These are phyloP conservation scores for Syngnathoides biaculeatus DNA, from an alignment of 2,113 vertebrate species.

Conservation along the genomic window DNA sequence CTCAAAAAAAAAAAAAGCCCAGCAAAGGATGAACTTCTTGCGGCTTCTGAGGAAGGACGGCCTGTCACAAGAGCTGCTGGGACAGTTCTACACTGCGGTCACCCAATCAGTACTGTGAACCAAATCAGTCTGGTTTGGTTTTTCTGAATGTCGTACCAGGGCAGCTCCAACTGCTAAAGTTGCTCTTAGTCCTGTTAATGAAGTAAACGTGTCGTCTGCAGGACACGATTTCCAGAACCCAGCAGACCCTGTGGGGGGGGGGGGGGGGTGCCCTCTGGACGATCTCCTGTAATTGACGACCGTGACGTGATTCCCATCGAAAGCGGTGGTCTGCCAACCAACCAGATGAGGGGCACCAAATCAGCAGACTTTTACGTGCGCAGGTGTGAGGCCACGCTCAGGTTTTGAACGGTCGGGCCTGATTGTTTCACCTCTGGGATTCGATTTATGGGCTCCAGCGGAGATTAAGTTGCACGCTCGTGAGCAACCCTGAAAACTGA, in stretches of 20 bases:
- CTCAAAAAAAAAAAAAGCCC: too few species aligned
- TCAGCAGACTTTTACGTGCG: not conserved
- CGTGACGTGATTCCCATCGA: not conserved
- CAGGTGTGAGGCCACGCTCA: not conserved
- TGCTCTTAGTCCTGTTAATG: too few species aligned
- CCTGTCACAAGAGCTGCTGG: too few species aligned
- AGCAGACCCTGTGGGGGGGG: not conserved
- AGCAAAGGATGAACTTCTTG: too few species aligned
- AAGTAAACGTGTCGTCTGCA: too few species aligned
- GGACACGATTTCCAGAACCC: not conserved
- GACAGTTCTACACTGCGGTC: too few species aligned
- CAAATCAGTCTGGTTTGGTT: too few species aligned
- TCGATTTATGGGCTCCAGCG: constrained; percentile 23
- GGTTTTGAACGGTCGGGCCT: constrained; percentile 3
- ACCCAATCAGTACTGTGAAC: too few species aligned
- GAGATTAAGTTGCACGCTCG: constrained; percentile 27
- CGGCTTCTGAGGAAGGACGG: too few species aligned
- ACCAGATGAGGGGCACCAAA: constrained; percentile 28
- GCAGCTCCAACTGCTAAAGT: too few species aligned
- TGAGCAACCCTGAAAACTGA: constrained; percentile 37
- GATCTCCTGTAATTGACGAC: not conserved
- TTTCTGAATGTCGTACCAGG: too few species aligned
- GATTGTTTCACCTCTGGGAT: constrained; percentile 23
- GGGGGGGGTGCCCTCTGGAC: too few species aligned
- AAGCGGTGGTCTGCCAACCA: not conserved